Conservation (phyloP, 2,113 vertebrate species). For the Corythornis vintsioides region DNA sequence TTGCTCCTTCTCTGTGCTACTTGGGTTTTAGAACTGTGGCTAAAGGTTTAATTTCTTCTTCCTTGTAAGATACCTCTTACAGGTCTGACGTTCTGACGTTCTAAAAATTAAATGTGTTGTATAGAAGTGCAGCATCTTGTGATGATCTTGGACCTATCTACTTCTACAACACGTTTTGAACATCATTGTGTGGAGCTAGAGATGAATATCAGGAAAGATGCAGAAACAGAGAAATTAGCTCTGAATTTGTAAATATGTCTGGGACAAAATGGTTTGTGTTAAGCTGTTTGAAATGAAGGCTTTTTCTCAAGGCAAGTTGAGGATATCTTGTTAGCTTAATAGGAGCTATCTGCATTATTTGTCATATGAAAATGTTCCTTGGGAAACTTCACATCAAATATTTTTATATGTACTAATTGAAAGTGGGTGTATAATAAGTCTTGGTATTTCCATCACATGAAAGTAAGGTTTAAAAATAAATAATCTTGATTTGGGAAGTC, state of each 20-base stretch:
- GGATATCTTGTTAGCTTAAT: slow-evolving; percentile 28
- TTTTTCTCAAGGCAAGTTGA: slow-evolving; percentile 9
- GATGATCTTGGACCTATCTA: background rate
- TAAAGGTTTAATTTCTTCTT: background rate
- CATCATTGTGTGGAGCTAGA: background rate
- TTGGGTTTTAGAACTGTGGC: background rate
- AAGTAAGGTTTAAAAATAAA: slow-evolving; percentile 57
- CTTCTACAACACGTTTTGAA: background rate
- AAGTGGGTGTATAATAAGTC: slow-evolving; percentile 52
- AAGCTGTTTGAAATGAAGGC: background rate
- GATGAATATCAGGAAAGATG: background rate
- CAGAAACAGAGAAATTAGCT: background rate
- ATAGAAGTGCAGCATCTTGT: background rate
- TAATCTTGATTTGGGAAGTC: slow-evolving; percentile 40
- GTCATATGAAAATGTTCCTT: slow-evolving; percentile 15
- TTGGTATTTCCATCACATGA: slow-evolving; percentile 44
- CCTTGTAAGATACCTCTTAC: background rate
- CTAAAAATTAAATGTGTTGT: background rate
- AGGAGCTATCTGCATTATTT: slow-evolving; percentile 40
- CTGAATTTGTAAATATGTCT: background rate
- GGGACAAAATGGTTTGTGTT: background rate
- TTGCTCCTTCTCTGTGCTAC: background rate
- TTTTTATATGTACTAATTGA: slow-evolving; percentile 51
- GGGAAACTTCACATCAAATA: slow-evolving; percentile 45
- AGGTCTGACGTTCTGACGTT: background rate